Conservation (phyloP, 2,888 invertebrate species). For the Maniola hyperantus region DNA sequence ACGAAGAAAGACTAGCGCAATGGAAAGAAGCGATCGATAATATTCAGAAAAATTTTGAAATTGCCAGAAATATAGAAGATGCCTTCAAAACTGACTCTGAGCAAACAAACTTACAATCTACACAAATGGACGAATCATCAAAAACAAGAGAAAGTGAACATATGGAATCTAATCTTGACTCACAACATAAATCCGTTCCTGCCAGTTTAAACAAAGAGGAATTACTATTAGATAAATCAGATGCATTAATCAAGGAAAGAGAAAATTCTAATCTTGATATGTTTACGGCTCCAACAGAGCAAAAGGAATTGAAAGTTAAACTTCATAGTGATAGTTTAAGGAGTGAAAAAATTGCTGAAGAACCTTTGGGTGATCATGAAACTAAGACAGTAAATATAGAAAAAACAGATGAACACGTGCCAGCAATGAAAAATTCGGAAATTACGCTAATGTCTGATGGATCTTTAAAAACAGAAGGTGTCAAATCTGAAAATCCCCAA, state of each 20-base stretch:
- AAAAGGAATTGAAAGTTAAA: constrained; percentile 37
- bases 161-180: constrained; percentile 13
- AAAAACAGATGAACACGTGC: constrained; percentile 2
- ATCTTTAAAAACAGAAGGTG: constrained; percentile 8
- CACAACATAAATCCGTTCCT: not conserved
- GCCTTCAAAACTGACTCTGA: constrained; percentile 52
- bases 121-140: not conserved
- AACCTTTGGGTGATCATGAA: constrained; percentile 11
- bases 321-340: constrained; percentile 41
- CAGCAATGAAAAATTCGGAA: constrained; percentile 14
- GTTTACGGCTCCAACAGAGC: constrained; percentile 40
- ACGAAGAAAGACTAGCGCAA: constrained; percentile 60
- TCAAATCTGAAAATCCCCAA: not conserved
- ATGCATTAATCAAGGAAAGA: constrained; percentile 18
- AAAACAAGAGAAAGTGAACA: constrained; percentile 25
- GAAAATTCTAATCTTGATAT: constrained; percentile 33
- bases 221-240: constrained; percentile 4
- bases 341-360: constrained; percentile 31
- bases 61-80: constrained; percentile 66
- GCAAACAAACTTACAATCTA: constrained; percentile 25
- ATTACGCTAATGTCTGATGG: not conserved
- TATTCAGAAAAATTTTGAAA: constrained; percentile 61
- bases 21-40: constrained; percentile 67
- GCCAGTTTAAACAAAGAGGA: not conserved
- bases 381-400: not conserved